These are phyloP conservation scores for Eumerus sabulonum DNA, from an alignment of 2,888 invertebrate genomes.

Conservation along the genomic window DNA sequence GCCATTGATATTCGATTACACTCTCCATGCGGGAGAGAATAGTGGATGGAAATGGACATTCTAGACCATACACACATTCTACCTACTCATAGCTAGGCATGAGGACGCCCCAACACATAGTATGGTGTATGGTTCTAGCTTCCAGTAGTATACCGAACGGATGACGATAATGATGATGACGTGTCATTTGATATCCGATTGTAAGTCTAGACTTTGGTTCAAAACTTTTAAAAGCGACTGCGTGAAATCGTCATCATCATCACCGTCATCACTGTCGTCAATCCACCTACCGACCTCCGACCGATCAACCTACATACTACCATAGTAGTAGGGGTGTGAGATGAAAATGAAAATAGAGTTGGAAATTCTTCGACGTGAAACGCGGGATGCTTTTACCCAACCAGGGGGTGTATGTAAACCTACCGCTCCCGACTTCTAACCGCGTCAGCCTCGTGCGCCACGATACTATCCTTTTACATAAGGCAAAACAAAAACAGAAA, in stretches of 20 bases:
- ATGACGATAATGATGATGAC: conserved; percentile 37
- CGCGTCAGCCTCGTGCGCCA: conserved; percentile 4
- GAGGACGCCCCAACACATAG: conserved; percentile 51
- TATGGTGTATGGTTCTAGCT: conserved; percentile 1
- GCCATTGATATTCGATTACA: conserved; percentile 79
- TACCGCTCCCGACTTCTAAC: conserved; percentile 16
- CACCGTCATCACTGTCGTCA: conserved; percentile 38
- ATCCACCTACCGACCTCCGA: conserved; percentile 1
- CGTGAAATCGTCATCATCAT: conserved; percentile 63
- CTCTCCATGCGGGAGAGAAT: conserved; percentile 29
- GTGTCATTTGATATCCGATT: conserved; percentile 72
- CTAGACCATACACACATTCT: conserved; percentile 26
- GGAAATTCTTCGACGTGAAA: conserved; percentile 40
- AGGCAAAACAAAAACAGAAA: conserved; percentile 32
- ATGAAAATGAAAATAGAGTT: conserved; percentile 3
- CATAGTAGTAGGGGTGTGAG: too few species aligned
- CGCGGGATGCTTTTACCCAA: conserved; percentile 41
- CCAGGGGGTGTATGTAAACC: conserved; percentile 46
- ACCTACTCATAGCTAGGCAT: conserved; percentile 51
- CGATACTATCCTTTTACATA: conserved; percentile 62
- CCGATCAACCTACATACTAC: too few species aligned
- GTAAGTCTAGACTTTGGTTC: conserved; percentile 74
- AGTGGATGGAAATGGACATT: conserved; percentile 33
- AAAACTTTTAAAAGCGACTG: conserved; percentile 71
- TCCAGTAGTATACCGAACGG: conserved; percentile 16